Base-by-base conservation (phyloP, 1,140 invertebrate species). In the Pachyrhynchus sulphureomaculatus region DNA sequence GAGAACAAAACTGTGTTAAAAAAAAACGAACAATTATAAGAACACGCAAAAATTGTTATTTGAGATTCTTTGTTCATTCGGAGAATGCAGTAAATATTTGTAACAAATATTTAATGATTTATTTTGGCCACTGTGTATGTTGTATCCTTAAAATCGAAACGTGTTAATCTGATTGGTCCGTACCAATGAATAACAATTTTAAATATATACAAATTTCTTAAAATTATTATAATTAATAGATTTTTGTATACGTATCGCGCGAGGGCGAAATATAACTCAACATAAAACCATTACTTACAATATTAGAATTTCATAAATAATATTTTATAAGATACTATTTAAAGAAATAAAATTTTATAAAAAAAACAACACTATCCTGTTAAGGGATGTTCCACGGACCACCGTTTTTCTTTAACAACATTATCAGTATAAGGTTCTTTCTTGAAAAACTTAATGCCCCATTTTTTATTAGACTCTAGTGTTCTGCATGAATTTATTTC, bases 141-240 rank as follows among this genome's bases (percentile, higher is more conserved):
- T 41, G 15, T 8, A 41, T 18, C 17, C 13, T 4, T 15, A 15
- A 39, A 54, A 54, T 13, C 13, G 12, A 26, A 21, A 5, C 20
- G 34, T 29, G 47, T 51, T 44, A 53, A 20, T 52, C 58, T 51
- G 47, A 48, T 21, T 53, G 47, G 49, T 62, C 52, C 51, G 41
- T 13, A 42, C 15, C 29, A 62, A 20, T 20, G 26, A 68, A 67
- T 66, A 72, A 72, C 67, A 65, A 47, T 45, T 29, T 45, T 45
- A 56, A 68, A 59, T 73, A 74, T 74, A 67, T 74, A 74, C 72
- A 72, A 68, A 70, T 69, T 62, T 60, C 54, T 66, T 68, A 68
- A 69, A 72, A 65, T 65, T 64, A 69, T 62, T 62, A 49, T 68
- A 68, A 62, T 65, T 63, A 67, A 67, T 64, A 57, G 66, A 13